Base-by-base conservation (phyloP, 2,888 invertebrate genomes). In the Diabrotica balteata region DNA sequence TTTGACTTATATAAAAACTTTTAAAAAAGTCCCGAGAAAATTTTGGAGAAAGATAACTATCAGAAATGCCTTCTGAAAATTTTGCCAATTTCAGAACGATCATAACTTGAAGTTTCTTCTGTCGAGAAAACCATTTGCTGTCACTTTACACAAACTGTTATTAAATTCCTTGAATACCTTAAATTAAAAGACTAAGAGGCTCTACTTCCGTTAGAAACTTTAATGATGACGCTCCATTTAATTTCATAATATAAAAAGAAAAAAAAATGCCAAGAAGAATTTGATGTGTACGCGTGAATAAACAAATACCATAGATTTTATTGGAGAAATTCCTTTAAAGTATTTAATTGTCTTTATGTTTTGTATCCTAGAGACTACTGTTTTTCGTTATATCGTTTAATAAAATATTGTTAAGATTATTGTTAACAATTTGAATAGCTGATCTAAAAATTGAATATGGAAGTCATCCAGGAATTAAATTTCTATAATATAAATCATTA, bases 101-200 rank as follows among this genome's bases (percentile, higher is more conserved):
- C 44, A 46, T 53, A 62, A 62, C 22, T 59, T 61, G 32, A 54
- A 55, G 42, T 63, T 55, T 43, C 42, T 49, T 55, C 43, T 54
- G 46, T 47, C 9, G 11, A 46, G 62, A 57, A 17, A 57, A 57
- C 45, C 45, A 45, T 57, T 46, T 45, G 45, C n/a, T 22, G 52
- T 49, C 55, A 55, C 44, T 63, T 63, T n/a, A 32, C 55, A 63
- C 42, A 49, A 55, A 55, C 47, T 11, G 63, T 55, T 63, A 63
- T 63, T 63, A 63, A 63, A 63, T 63, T 63, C 55, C 63, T 63
- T 44, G 45, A 49, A 63, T 55, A 63, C 22, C 55, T 32, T 46
- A 49, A 55, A 63, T 63, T 63, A 55, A 55, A 49, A 43, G 43
- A 45, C 44, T 45, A 8, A 45, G 45, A 17, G 54, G 8, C 51